Conservation (phyloP, 2,888 invertebrate genomes). For the Eueremaeus valkanovi region DNA sequence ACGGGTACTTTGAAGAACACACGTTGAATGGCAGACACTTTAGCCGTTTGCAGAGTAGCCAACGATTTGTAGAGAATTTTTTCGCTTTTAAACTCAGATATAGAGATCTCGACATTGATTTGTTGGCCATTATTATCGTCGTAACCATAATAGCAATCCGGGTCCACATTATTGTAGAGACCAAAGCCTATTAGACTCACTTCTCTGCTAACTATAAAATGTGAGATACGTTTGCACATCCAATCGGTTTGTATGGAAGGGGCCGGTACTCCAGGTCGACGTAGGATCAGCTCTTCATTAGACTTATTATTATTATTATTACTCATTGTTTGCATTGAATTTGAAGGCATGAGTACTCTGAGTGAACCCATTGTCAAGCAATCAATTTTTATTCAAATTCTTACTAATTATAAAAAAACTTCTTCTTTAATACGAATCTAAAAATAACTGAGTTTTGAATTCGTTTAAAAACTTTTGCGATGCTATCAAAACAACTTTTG, state of each 20-base stretch:
- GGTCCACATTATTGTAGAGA: neutral
- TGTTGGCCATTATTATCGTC: neutral
- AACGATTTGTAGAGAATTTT: neutral
- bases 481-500: no score
- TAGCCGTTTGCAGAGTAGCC: neutral
- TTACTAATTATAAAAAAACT: neutral
- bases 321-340: no score
- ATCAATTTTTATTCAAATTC: no score
- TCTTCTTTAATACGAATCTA: neutral
- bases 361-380: neutral
- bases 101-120: constrained; percentile 9
- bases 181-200: neutral
- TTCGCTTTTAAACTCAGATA: neutral
- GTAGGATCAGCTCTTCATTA: neutral
- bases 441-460: neutral
- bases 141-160: neutral
- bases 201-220: neutral
- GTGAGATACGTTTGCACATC: constrained; percentile 14
- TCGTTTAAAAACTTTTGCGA: no score
- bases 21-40: neutral
- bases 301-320: no score
- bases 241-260: neutral
- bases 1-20: neutral
- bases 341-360: neutral
- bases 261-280: neutral